phyloP scores from a whole-genome alignment of 2,888 invertebrate species.

The Ochropacha duplaris region DNA sequence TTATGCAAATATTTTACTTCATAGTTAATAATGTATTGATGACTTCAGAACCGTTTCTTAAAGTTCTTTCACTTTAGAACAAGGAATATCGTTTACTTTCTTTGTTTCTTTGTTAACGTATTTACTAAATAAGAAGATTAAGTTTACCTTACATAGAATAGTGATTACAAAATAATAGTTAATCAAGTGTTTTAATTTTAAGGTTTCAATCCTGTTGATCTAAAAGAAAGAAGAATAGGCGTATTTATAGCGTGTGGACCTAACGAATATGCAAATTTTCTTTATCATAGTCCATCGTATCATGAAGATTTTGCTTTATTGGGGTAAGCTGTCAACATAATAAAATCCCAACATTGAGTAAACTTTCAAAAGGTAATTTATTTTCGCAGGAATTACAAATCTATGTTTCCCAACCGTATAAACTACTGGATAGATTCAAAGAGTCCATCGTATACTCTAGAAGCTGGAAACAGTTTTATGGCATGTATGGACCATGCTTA shows the following conservation, averaged over 20 bases:
- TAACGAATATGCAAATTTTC: not conserved
- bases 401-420: slow-evolving; percentile 56
- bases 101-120: too few species aligned
- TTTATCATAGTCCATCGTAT: not conserved
- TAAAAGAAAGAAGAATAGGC: not conserved
- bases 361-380: not conserved
- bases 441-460: slow-evolving; percentile 48
- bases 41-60: too few species aligned
- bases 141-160: not conserved
- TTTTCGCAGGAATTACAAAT: slow-evolving; percentile 41
- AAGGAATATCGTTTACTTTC: too few species aligned
- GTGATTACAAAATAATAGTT: too few species aligned
- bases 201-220: not conserved
- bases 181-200: not conserved
- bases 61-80: too few species aligned
- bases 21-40: too few species aligned
- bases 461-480: slow-evolving; percentile 42
- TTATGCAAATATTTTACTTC: too few species aligned
- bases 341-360: not conserved
- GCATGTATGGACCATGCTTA: slow-evolving; percentile 52
- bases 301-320: not conserved
- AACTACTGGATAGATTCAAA: slow-evolving; percentile 56
- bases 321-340: not conserved
- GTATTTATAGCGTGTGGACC: not conserved
- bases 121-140: too few species aligned